phyloP scores from a whole-genome alignment of 2,797 vertebrate genomes.

The Hemitrygon akajei region DNA sequence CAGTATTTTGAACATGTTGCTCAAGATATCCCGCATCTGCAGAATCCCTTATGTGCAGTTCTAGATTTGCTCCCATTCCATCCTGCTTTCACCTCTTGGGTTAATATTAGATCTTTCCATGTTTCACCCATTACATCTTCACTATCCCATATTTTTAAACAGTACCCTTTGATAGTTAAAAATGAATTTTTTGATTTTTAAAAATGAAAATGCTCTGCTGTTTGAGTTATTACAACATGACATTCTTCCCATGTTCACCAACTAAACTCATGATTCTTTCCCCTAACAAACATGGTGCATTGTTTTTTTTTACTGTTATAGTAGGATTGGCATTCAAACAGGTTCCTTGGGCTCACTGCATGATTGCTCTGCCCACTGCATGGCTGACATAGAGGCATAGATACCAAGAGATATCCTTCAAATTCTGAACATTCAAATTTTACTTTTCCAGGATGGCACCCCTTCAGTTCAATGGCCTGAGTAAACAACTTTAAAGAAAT shows the following conservation, averaged over 20 bases:
- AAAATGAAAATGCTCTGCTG: not conserved
- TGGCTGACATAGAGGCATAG: not conserved
- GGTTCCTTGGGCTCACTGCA: too few relatives aligned
- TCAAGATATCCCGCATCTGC: too few relatives aligned
- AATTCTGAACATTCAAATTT: not conserved
- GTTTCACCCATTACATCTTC: not conserved
- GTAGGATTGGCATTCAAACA: too few relatives aligned
- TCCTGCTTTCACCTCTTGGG: too few relatives aligned
- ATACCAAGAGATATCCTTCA: not conserved
- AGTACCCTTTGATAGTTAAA: not conserved
- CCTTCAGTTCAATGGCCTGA: not conserved
- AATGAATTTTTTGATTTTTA: not conserved
- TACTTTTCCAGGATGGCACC: not conserved
- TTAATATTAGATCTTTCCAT: not conserved
- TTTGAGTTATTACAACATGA: not conserved
- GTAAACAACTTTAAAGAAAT: not conserved
- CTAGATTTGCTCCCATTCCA: not conserved
- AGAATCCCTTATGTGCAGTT: too few relatives aligned
- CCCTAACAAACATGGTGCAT: too few relatives aligned
- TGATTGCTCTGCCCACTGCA: too few relatives aligned
- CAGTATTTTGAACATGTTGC: too few relatives aligned
- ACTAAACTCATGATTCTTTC: too few relatives aligned
- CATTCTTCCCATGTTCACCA: too few relatives aligned
- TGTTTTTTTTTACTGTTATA: too few relatives aligned
- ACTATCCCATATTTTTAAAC: not conserved